Percentiles rank a stretch among this genome's conserved stretches.
Evolutionary conservation across 1,140 invertebrate species (phyloP).

Genomic region (Neotoxoptera formosana): DNA sequence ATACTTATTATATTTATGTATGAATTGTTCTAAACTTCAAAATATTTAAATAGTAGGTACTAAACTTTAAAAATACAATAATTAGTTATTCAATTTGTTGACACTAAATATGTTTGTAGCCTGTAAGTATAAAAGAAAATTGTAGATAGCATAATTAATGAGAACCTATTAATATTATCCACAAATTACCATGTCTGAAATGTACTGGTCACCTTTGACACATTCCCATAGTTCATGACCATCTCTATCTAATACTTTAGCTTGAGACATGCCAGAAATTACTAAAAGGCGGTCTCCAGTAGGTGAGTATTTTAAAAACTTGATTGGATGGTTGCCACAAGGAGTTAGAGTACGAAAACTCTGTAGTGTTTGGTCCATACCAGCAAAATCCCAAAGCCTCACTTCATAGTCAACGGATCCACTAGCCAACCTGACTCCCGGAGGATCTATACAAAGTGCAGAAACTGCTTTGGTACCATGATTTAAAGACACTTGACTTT

Average conservation of each 20-base stretch:
- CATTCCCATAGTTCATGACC: conserved; percentile 96
- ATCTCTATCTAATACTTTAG: conserved; percentile 95
- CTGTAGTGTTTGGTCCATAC: conserved; percentile 91
- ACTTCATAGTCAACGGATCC: conserved; percentile 96
- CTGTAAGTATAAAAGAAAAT: background rate
- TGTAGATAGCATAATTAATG: background rate
- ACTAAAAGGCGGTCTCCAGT: conserved; percentile 96
- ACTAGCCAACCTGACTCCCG: conserved; percentile 90
- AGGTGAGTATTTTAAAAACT: conserved; percentile 86
- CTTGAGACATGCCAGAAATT: conserved; percentile 88
- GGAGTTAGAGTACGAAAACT: conserved; percentile 92
- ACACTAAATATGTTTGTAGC: background rate
- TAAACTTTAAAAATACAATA: background rate
- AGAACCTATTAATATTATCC: background rate
- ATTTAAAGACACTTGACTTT: conserved; percentile 81
- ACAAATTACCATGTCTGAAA: conserved; percentile 80
- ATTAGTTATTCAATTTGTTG: background rate
- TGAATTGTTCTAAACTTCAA: no score
- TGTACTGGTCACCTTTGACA: conserved; percentile 96
- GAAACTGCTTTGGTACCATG: conserved; percentile 89
- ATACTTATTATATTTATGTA: background rate
- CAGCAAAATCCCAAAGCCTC: conserved; percentile 97
- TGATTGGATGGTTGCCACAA: conserved; percentile 95
- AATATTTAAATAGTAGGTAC: no score
- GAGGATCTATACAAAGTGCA: conserved; percentile 88